A percentile compares a stretch with the other conserved stretches of the same genome.
Conservation (phyloP, 2,113 vertebrate genomes). For the Opisthocomus hoazin region DNA sequence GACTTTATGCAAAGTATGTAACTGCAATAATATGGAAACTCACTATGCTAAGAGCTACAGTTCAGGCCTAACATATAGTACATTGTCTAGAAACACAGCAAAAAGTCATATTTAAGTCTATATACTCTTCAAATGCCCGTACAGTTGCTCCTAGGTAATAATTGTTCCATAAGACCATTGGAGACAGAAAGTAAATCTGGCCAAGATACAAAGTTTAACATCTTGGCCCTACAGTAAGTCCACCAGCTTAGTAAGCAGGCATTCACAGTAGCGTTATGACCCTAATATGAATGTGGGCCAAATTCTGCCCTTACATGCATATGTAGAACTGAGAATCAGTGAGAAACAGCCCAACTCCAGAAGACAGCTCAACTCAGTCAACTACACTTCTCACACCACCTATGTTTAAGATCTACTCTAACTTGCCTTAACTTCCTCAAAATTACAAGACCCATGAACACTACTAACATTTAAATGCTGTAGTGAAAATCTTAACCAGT, state of each 20-base stretch:
- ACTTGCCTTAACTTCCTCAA: background rate
- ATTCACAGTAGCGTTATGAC: background rate
- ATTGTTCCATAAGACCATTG: background rate
- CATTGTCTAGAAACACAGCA: background rate
- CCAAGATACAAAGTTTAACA: background rate
- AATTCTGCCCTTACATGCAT: background rate
- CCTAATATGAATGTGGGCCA: background rate
- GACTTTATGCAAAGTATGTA: background rate
- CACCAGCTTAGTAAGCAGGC: background rate
- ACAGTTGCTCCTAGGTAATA: background rate
- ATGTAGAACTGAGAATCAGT: background rate
- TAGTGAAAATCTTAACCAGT: background rate
- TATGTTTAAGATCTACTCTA: background rate
- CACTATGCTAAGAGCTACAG: background rate
- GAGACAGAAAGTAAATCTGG: background rate
- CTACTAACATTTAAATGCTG: background rate
- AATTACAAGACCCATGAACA: background rate
- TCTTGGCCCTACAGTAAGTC: background rate
- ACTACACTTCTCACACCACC: background rate
- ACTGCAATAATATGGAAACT: background rate
- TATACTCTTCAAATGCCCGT: background rate
- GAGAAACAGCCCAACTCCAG: background rate
- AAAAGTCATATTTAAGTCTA: background rate
- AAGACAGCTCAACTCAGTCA: background rate
- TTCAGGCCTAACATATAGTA: background rate